Evolutionary conservation across 2,888 invertebrate species (phyloP).

Genomic region (Plagiodera versicolora): DNA sequence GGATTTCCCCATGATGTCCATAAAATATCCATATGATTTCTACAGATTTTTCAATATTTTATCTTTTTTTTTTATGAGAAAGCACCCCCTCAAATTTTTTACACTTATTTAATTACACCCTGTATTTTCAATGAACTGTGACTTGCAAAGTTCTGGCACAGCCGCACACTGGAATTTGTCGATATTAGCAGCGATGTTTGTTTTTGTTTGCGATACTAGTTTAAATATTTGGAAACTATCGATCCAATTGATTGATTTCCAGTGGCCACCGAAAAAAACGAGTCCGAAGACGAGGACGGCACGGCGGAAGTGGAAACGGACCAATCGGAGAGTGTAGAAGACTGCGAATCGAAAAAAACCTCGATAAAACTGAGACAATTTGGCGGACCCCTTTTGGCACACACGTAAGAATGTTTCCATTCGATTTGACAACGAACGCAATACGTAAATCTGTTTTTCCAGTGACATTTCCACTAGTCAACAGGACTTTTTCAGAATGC

Average conservation of each 20-base stretch:
- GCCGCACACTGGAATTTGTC: no score
- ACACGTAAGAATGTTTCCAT: slow-evolving; percentile 44
- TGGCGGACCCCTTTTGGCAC: slow-evolving; percentile 51
- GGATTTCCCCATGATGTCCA: no score
- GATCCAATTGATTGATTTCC: slow-evolving; percentile 30
- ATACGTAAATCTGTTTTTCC: slow-evolving; percentile 49
- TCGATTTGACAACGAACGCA: not conserved
- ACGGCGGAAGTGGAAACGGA: slow-evolving; percentile 43
- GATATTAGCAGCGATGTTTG: no score
- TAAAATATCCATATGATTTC: no score
- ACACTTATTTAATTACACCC: no score
- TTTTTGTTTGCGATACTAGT: no score
- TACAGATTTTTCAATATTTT: no score
- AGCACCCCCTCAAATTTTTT: no score
- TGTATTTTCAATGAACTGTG: no score
- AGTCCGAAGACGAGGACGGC: slow-evolving; percentile 47
- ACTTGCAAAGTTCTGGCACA: no score
- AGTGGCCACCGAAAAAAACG: slow-evolving; percentile 48
- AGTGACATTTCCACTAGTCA: slow-evolving; percentile 89
- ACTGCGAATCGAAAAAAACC: slow-evolving; percentile 44
- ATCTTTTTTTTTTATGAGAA: no score
- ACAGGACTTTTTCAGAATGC: slow-evolving; percentile 90
- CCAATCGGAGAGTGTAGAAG: slow-evolving; percentile 43
- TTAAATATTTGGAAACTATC: no score
- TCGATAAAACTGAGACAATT: slow-evolving; percentile 49